phyloP scores from a whole-genome alignment of 2,113 vertebrate species.

The Trinectes maculatus region DNA sequence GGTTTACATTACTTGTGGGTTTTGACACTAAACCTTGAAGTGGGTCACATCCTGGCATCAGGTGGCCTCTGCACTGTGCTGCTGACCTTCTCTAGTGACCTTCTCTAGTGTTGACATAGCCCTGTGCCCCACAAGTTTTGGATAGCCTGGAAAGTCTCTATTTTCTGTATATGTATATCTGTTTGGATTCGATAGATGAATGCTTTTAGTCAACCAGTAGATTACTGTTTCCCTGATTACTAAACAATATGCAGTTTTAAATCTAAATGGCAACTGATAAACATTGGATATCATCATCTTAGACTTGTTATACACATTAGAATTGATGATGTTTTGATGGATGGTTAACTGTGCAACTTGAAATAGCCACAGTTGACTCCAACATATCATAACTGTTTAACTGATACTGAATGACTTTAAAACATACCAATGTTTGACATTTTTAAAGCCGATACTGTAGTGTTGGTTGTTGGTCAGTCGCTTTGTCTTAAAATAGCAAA shows the following conservation, averaged over 20 bases:
- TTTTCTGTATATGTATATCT: conserved; percentile 8
- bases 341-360: background rate
- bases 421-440: conserved; percentile 23
- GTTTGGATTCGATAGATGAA: conserved; percentile 24
- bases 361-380: background rate
- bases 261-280: conserved; percentile 14
- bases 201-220: conserved; percentile 52
- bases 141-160: background rate
- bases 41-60: background rate
- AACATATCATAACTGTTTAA: conserved; percentile 10
- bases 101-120: no score
- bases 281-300: conserved; percentile 4
- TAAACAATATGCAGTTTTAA: conserved; percentile 50
- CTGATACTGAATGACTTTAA: conserved; percentile 1
- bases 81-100: conserved; percentile 1
- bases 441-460: conserved; percentile 37
- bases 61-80: background rate
- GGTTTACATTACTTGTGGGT: conserved; percentile 18
- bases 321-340: conserved; percentile 8
- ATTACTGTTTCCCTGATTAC: conserved; percentile 8
- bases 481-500: conserved; percentile 15
- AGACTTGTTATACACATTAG: background rate
- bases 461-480: conserved; percentile 13
- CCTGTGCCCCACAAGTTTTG: no score
- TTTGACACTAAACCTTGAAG: conserved; percentile 26